Conservation (phyloP, 2,797 vertebrate genomes). For the Helostoma temminkii region DNA sequence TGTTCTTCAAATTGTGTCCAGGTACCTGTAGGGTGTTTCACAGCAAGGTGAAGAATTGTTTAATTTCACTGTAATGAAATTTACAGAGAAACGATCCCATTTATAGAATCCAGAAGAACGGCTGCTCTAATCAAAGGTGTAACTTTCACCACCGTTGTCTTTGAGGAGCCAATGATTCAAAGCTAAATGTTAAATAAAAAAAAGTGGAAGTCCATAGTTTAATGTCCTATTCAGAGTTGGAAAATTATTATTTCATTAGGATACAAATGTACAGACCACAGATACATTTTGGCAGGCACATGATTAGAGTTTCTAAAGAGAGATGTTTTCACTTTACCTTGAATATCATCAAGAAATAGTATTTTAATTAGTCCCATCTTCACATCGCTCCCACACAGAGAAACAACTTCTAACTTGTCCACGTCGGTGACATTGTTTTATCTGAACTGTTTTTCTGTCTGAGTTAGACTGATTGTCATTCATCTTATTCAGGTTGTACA, state of each 20-base stretch:
- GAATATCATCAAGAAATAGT: no score
- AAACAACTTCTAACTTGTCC: no score
- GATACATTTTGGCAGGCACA: not conserved
- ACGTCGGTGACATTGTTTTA: no score
- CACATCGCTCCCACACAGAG: no score
- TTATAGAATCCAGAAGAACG: slow-evolving; percentile 6
- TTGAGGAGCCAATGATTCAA: slow-evolving; percentile 28
- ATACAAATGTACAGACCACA: not conserved
- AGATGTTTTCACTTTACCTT: no score
- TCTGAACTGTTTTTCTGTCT: no score
- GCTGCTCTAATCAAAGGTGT: slow-evolving; percentile 27
- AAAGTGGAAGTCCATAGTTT: slow-evolving; percentile 12
- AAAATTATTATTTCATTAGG: slow-evolving; percentile 5
- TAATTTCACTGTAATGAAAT: slow-evolving; percentile 47
- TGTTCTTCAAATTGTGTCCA: slow-evolving; percentile 3
- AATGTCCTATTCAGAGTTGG: not conserved
- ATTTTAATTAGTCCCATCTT: no score
- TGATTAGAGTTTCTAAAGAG: no score
- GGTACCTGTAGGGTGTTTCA: slow-evolving; percentile 17
- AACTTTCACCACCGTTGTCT: slow-evolving; percentile 6
- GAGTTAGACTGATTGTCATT: no score
- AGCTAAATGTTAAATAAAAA: no score
- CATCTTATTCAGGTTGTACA: no score
- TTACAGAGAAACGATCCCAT: slow-evolving; percentile 26
- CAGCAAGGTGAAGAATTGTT: slow-evolving; percentile 32